A percentile compares a stretch with the other conserved stretches of the same genome.
Evolutionary conservation across 2,113 vertebrate genomes (phyloP).

Genomic region (Cyprinodon variegatus): DNA sequence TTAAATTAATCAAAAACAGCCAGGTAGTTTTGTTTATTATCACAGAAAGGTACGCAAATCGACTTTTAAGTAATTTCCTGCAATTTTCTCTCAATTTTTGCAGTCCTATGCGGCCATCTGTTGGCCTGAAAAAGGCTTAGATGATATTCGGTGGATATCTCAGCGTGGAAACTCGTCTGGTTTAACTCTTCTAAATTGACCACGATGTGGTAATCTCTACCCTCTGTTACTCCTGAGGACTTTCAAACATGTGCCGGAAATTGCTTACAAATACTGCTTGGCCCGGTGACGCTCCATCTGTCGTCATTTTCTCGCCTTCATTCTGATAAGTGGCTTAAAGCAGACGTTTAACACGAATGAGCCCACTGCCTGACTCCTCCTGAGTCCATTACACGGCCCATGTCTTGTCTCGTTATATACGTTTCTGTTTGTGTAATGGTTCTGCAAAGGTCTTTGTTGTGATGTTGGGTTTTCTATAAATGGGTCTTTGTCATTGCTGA

Average conservation of each 20-base stretch:
- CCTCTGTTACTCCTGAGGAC: conserved; percentile 21
- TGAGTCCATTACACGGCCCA: conserved; percentile 29
- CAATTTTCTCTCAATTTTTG: conserved; percentile 31
- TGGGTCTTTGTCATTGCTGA: conserved; percentile 12
- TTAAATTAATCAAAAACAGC: conserved; percentile 19
- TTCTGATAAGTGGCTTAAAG: conserved; percentile 30
- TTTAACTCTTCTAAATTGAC: conserved; percentile 18
- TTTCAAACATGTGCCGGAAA: conserved; percentile 36
- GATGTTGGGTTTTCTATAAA: conserved; percentile 23
- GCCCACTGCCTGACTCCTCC: conserved; percentile 58
- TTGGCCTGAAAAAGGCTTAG: conserved; percentile 18
- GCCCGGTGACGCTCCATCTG: conserved; percentile 39
- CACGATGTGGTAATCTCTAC: conserved; percentile 28
- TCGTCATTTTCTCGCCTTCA: conserved; percentile 19
- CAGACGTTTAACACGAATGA: conserved; percentile 66
- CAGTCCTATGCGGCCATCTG: conserved; percentile 52
- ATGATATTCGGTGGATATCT: conserved; percentile 38
- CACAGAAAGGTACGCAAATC: conserved; percentile 42
- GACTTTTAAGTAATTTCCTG: conserved; percentile 52
- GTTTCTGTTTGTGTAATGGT: conserved; percentile 35
- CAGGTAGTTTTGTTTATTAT: conserved; percentile 46
- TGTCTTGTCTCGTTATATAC: not conserved
- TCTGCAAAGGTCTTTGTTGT: conserved; percentile 31
- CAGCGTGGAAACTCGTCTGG: conserved; percentile 59
- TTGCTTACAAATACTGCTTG: conserved; percentile 38